A percentile compares a stretch with the other conserved stretches of the same genome.
phyloP scores from a whole-genome alignment of 92 coral and sea anemone species.

The Phenganax marumi region DNA sequence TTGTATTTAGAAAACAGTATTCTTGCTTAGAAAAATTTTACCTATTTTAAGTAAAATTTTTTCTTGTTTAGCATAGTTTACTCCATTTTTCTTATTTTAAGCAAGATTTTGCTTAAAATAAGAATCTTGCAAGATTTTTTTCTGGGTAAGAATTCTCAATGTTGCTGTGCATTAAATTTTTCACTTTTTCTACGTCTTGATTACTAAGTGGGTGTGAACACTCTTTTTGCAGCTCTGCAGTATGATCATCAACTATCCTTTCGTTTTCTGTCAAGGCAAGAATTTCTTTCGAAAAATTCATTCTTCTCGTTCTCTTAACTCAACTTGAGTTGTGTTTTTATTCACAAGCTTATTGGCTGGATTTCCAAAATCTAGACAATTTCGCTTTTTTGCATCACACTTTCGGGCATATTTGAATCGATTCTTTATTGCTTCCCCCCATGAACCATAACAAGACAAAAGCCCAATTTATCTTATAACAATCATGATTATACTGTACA shows the following conservation, averaged over 20 bases:
- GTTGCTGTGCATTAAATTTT: too few species aligned
- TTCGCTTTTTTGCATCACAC: constrained; percentile 10
- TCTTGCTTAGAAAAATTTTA: too few species aligned
- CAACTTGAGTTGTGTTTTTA: background rate
- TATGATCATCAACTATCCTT: too few species aligned
- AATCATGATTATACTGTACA: background rate
- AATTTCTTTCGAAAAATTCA: background rate
- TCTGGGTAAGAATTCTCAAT: background rate
- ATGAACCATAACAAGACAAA: background rate
- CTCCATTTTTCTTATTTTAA: too few species aligned
- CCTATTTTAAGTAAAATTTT: too few species aligned
- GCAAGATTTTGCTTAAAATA: too few species aligned
- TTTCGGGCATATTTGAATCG: background rate
- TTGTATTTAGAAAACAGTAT: too few species aligned
- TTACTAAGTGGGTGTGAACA: constrained; percentile 18
- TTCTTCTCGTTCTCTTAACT: background rate
- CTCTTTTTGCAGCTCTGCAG: constrained; percentile 17
- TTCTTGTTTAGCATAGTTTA: too few species aligned
- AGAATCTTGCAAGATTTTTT: background rate
- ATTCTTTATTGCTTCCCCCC: background rate
- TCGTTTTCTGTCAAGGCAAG: background rate
- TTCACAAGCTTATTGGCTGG: background rate
- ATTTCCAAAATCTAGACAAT: background rate
- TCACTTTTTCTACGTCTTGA: too few species aligned
- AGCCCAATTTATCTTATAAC: background rate